A percentile compares a stretch with the other conserved stretches of the same genome.
Conservation (phyloP, 1,140 invertebrate genomes). For the Heliconius hermathena region DNA sequence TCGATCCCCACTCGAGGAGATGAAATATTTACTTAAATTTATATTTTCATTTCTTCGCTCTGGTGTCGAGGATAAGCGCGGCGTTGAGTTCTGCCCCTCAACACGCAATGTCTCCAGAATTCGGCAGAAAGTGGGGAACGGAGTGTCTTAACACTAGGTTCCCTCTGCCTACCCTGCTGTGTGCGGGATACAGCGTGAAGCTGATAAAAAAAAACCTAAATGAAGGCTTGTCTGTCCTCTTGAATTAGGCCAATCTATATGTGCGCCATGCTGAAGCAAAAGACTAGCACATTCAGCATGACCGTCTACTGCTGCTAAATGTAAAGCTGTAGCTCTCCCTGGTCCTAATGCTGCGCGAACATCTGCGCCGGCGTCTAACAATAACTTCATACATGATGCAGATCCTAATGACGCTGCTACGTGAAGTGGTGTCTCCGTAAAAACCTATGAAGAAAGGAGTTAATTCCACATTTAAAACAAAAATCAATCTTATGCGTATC, state of each 20-base stretch:
- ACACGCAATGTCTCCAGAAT: too few species aligned
- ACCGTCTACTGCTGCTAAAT: constrained; percentile 92
- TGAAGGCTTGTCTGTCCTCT: constrained; percentile 90
- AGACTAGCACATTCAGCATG: constrained; percentile 87
- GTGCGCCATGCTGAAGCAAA: constrained; percentile 87
- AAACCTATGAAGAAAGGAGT: constrained; percentile 80
- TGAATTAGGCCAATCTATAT: constrained; percentile 85
- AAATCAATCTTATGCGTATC: too few species aligned
- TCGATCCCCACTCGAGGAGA: too few species aligned
- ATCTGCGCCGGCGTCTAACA: constrained; percentile 88
- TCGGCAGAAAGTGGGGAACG: too few species aligned
- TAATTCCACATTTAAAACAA: background rate
- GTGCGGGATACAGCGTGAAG: too few species aligned
- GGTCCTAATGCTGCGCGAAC: constrained; percentile 87
- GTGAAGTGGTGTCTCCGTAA: constrained; percentile 92
- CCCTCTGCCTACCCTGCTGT: too few species aligned
- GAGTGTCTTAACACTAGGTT: too few species aligned
- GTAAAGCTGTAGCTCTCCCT: constrained; percentile 87
- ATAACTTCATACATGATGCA: constrained; percentile 84
- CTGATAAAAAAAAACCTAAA: too few species aligned
- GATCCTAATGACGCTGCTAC: constrained; percentile 89
- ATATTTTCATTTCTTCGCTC: too few species aligned
- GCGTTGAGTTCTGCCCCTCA: too few species aligned
- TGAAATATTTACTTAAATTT: too few species aligned
- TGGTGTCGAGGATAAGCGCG: too few species aligned